A percentile compares a stretch with the other conserved stretches of the same genome.
Conservation (phyloP, 2,113 vertebrate species). For the Lophotis ruficrista region DNA sequence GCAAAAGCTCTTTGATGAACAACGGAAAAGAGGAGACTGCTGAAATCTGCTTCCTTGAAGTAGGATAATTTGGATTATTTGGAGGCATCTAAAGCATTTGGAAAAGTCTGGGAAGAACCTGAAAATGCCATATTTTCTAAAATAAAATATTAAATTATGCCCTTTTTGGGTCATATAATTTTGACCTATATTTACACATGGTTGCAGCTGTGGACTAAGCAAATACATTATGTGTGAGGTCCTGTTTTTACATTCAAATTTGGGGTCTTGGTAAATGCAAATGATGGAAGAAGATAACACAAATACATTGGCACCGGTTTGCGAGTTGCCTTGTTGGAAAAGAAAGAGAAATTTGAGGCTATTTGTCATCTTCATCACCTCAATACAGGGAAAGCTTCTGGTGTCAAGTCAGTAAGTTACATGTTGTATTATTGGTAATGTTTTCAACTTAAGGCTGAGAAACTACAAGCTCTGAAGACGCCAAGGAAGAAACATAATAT, state of each 20-base stretch:
- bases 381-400: not conserved
- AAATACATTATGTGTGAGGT: not conserved
- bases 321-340: not conserved
- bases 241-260: not conserved
- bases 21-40: not conserved
- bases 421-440: not conserved
- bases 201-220: not conserved
- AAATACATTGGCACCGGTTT: not conserved
- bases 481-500: slow-evolving; percentile 6
- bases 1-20: not conserved
- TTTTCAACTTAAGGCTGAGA: not conserved
- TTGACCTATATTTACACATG: not conserved
- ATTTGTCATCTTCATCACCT: not conserved
- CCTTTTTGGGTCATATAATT: not conserved
- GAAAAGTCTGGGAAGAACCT: not conserved
- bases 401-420: not conserved
- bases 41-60: not conserved
- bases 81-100: not conserved
- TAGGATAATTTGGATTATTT: not conserved
- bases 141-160: not conserved
- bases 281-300: not conserved
- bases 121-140: not conserved
- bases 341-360: not conserved
- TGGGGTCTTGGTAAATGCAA: not conserved
- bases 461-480: not conserved